These are phyloP conservation scores for Gasteruption jaculator DNA, from an alignment of 2,888 invertebrate species.

Conservation along the genomic window DNA sequence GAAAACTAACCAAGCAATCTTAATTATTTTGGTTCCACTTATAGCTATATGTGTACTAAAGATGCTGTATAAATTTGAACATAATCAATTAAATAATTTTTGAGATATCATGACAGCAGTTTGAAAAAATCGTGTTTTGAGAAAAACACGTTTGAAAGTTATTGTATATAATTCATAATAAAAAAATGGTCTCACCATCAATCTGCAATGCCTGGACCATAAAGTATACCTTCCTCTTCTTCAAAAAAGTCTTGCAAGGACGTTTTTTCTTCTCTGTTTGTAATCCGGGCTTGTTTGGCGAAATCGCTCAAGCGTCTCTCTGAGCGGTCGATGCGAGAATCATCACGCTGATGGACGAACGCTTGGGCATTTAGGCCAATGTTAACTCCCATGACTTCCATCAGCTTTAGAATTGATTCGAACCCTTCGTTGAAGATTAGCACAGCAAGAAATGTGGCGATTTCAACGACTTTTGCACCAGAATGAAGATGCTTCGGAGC, in stretches of 20 bases:
- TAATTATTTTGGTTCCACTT: too few relatives aligned
- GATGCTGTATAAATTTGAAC: too few relatives aligned
- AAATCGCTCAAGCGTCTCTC: neutral
- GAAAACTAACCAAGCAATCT: too few relatives aligned
- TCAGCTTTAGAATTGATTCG: slow-evolving; percentile 11
- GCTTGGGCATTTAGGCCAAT: neutral
- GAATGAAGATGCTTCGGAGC: slow-evolving; percentile 22
- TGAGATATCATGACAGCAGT: too few relatives aligned
- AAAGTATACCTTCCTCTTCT: slow-evolving; percentile 12
- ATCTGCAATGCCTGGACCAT: neutral
- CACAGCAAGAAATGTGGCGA: slow-evolving; percentile 20
- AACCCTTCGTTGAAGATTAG: slow-evolving; percentile 22
- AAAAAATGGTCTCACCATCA: too few relatives aligned
- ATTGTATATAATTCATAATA: too few relatives aligned
- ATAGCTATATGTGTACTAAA: too few relatives aligned
- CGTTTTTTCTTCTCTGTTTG: neutral
- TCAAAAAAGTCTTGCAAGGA: slow-evolving; percentile 1
- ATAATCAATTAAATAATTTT: too few relatives aligned
- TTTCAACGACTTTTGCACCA: slow-evolving; percentile 17
- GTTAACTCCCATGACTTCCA: slow-evolving; percentile 12
- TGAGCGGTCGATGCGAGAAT: neutral
- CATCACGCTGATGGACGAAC: neutral
- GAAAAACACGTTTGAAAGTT: too few relatives aligned
- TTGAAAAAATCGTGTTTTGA: too few relatives aligned
- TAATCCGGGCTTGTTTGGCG: neutral